Base-by-base conservation (phyloP, 2,113 vertebrate species). In the Mus pahari region DNA sequence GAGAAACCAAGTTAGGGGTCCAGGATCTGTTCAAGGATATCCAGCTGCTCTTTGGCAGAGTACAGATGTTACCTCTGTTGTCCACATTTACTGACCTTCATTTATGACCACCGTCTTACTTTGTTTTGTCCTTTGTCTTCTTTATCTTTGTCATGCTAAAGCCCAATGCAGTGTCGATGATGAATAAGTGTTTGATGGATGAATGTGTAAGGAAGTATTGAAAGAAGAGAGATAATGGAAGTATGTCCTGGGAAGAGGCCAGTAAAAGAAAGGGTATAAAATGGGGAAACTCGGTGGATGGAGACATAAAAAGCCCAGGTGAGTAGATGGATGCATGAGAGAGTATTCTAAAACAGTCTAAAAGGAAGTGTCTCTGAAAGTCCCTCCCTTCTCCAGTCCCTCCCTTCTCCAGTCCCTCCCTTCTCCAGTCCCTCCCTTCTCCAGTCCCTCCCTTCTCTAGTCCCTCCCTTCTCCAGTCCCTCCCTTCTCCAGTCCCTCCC, bases 141-240 rank as follows among this genome's bases (percentile, higher is more conserved):
- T 64, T 88, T 48, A 84, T 84, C 39, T 87, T 87, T 96, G 60
- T 71, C 60, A 92, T 7, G 26, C 3, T 10, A 42, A 70, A 84
- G 14, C 8, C 55, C 36, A 75, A 3, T 82, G 82, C 1, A 33
- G 16, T 73, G 3, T 16, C 87, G 39, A 77, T 71, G 14, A 28
- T 86, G 19, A 78, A 55, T 42, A 31, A 42, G 6, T 83, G 12
- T 81, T 95, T 60, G 17, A 60, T 45, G 39, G 79, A 60, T 84
- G 22, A 10, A 19, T 89, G 24, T 50, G 33, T n/a, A 36, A 68
- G 17, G 22, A 90, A 90, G 12, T 22, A 83, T 4, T 42, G 26
- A 93, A 75, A 48, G 39, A 82, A 82, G 86, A 71, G 83, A 82
- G 70, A 88, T n/a, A 70, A 48, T 66, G 28, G 31, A 83, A 68